Evolutionary conservation across 2,888 invertebrate genomes (phyloP).

Genomic region (Dermolepida albohirtum): DNA sequence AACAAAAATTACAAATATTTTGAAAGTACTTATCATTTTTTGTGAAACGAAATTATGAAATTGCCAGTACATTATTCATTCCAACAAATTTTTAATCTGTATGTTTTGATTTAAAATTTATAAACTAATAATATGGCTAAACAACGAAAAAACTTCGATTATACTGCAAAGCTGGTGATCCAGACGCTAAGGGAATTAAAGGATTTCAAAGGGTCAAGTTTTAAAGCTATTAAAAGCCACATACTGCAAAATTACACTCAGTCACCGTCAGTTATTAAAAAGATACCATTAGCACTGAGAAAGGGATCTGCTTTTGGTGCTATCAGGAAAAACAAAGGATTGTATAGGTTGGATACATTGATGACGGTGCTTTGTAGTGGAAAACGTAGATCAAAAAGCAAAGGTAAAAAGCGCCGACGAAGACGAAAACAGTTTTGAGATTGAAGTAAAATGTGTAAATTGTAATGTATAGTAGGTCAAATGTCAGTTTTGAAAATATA

Average conservation of each 20-base stretch:
- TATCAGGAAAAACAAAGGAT: conserved; percentile 29
- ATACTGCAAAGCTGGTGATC: conserved; percentile 23
- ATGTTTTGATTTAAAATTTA: background rate
- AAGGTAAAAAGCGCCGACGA: background rate
- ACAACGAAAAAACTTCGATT: background rate
- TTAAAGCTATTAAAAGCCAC: conserved; percentile 21
- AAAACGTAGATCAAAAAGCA: background rate
- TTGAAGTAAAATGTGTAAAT: background rate
- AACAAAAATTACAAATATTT: conserved; percentile 13
- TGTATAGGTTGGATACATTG: conserved; percentile 25
- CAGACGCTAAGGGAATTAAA: conserved; percentile 24
- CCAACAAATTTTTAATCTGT: too few relatives aligned
- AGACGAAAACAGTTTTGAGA: background rate
- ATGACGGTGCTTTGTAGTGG: conserved; percentile 29
- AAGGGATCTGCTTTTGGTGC: conserved; percentile 35
- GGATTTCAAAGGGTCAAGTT: conserved; percentile 28
- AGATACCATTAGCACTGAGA: conserved; percentile 26
- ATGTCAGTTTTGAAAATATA: background rate
- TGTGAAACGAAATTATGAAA: background rate
- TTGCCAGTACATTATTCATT: background rate
- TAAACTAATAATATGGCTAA: conserved; percentile 6
- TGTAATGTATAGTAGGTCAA: conserved; percentile 3
- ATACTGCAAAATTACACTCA: conserved; percentile 28
- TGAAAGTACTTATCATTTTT: conserved; percentile 1
- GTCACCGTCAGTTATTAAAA: conserved; percentile 1